Evolutionary conservation across 2,888 invertebrate genomes (phyloP), one percentile per base, ranked within the genome.

Genomic region (Mesorhabditis spiculigera): DNA sequence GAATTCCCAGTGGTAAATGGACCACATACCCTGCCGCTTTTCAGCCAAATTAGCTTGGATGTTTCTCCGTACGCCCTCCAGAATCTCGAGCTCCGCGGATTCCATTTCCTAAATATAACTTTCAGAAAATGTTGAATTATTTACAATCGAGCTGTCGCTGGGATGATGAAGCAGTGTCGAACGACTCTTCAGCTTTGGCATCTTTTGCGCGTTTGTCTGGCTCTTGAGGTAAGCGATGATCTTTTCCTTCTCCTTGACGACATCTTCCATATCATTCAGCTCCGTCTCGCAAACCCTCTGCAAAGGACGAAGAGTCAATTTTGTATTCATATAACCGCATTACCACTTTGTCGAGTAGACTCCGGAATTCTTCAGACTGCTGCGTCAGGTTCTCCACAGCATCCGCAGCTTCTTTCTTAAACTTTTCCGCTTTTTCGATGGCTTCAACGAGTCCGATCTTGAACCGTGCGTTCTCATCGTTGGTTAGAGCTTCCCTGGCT

Each of bases 181-280:
- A 10, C 41, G n/a, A 16, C 63, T 8, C 41, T 63, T 28, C 63
- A 63, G 8, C 63, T 63, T 63, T 28, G 63, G 63, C 63, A 63
- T 63, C 2, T 28, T 63, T 28, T 63, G 10, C n/a, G 63, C 63
- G 41, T 63, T 63, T 28, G 63, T 63, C 16, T 63, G 63, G 16
- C 63, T 8, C 63, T 63, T 8, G 8, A 63, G 41, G 6, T 77
- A 78, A 5, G 66, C 68, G 45, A 76, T 66, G 44, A 78, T 65
- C 41, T 76, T 76, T 13, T 78, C 71, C 66, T 78, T 78, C 45
- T 77, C 78, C 45, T 68, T 68, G 5, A 77, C 58, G n/a, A 72
- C 70, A 45, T 69, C 65, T 8, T 69, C 67, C 16, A 78, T 43
- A 43, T 77, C 76, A n/a, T 45, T 41, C 5, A 76, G 28, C 42